Conservation (phyloP, 1,140 invertebrate species). For the Melanaphis sacchari region DNA sequence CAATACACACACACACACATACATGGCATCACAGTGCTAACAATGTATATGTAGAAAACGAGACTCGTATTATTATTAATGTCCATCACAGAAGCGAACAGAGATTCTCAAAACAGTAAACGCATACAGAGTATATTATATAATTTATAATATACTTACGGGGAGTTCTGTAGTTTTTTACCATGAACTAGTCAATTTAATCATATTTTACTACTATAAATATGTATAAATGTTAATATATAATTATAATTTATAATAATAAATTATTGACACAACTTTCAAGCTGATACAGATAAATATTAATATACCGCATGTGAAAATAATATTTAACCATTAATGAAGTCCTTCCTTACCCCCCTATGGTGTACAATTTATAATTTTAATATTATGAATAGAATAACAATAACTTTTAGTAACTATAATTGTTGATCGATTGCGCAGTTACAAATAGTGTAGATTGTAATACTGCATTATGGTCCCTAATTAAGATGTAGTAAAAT, state of each 20-base stretch:
- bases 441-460: background rate
- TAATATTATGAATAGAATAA: background rate
- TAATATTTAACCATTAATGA: background rate
- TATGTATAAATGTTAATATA: background rate
- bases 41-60: background rate
- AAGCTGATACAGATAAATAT: background rate
- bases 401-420: background rate
- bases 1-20: background rate
- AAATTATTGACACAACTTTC: background rate
- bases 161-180: background rate
- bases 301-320: background rate
- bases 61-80: background rate
- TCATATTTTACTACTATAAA: background rate
- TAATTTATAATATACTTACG: background rate
- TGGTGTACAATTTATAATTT: background rate
- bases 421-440: too few species aligned
- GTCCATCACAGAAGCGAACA: background rate
- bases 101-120: slow-evolving; percentile 24
- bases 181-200: background rate
- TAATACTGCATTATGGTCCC: background rate
- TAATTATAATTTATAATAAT: background rate
- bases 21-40: background rate
- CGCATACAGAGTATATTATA: background rate
- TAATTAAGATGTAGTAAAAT: background rate
- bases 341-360: too few species aligned